Evolutionary conservation across 2,888 invertebrate genomes (phyloP).

Genomic region (Neoascia interrupta): DNA sequence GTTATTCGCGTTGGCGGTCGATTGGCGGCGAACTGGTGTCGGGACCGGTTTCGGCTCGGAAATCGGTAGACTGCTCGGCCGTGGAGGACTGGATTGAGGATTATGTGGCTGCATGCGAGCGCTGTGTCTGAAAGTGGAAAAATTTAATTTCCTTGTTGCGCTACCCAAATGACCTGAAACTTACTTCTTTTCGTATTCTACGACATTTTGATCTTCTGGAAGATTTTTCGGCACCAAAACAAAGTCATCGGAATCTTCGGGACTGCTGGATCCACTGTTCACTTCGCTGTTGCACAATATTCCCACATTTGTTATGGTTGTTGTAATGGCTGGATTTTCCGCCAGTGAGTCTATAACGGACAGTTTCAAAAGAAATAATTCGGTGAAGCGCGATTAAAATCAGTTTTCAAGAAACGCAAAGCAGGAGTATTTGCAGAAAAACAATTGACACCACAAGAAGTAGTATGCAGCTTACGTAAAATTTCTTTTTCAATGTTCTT

Average conservation of each 20-base stretch:
- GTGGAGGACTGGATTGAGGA: conserved; percentile 82
- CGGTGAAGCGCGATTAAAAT: no score
- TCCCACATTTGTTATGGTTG: conserved; percentile 82
- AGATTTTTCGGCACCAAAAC: conserved; percentile 88
- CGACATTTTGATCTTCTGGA: conserved; percentile 82
- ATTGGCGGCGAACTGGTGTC: conserved; percentile 79
- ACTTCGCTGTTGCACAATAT: conserved; percentile 80
- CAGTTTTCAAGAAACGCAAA: no score
- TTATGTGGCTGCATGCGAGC: conserved; percentile 72
- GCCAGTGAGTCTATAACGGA: conserved; percentile 81
- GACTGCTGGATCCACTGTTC: conserved; percentile 82
- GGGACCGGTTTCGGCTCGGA: conserved; percentile 90
- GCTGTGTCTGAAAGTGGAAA: conserved; percentile 70
- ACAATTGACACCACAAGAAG: no score
- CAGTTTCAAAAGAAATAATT: no score
- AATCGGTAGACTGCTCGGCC: conserved; percentile 85
- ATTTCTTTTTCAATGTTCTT: no score
- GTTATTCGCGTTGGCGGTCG: conserved; percentile 62
- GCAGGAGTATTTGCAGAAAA: no score
- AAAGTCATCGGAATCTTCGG: conserved; percentile 88
- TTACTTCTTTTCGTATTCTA: conserved; percentile 77
- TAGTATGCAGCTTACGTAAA: no score
- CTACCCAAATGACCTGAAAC: background rate
- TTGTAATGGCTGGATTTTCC: conserved; percentile 81
- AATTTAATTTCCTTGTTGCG: background rate